Evolutionary conservation across 2,888 invertebrate genomes (phyloP).

Genomic region (Mystacides longicornis): DNA sequence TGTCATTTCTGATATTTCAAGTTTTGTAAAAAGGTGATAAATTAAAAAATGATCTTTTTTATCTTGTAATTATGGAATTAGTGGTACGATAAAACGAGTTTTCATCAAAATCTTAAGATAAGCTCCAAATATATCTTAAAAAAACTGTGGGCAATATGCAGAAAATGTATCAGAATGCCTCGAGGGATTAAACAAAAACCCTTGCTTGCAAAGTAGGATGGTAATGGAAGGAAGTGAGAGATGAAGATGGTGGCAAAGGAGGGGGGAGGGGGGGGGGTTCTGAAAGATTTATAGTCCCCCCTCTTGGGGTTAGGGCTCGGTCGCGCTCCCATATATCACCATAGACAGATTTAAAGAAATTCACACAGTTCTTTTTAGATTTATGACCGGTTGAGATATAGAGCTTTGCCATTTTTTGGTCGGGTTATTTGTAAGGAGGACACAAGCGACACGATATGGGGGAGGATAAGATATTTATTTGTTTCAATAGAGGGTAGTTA

Average conservation of each 20-base stretch:
- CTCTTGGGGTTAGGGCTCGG: slow-evolving; percentile 16
- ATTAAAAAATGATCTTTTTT: too few species aligned
- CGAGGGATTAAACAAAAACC: slow-evolving; percentile 11
- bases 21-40: too few species aligned
- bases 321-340: slow-evolving; percentile 24
- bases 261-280: slow-evolving; percentile 7
- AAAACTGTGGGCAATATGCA: too few species aligned
- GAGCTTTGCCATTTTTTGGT: slow-evolving; percentile 13
- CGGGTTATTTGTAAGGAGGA: slow-evolving; percentile 11
- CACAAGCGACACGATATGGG: neutral
- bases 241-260: neutral
- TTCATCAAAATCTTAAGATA: too few species aligned
- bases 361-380: slow-evolving; percentile 25
- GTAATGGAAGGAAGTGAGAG: slow-evolving; percentile 6
- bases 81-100: too few species aligned
- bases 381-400: slow-evolving; percentile 24
- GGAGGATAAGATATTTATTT: slow-evolving; percentile 1
- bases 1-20: too few species aligned
- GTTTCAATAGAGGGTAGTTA: slow-evolving; percentile 1
- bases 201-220: neutral
- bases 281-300: slow-evolving; percentile 19
- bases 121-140: too few species aligned
- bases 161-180: slow-evolving; percentile 19
- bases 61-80: too few species aligned
- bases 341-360: slow-evolving; percentile 27